phyloP scores from a whole-genome alignment of 2,888 invertebrate genomes.

The Nematopogon swammerdamellus region DNA sequence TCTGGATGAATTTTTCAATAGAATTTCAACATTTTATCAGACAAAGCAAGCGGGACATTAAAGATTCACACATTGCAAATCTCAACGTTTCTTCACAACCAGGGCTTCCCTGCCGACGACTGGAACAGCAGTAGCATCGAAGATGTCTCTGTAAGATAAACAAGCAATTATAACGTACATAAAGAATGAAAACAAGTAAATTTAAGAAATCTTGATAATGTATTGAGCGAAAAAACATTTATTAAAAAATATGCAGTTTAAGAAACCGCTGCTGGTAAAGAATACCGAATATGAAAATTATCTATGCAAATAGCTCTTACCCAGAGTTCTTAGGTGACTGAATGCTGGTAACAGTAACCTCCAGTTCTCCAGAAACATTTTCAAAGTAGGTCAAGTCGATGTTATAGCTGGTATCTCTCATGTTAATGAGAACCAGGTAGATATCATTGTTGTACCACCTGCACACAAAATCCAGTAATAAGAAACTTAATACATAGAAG shows the following conservation, averaged over 20 bases:
- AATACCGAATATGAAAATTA: too few relatives aligned
- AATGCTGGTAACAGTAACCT: conserved; percentile 46
- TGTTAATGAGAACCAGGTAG: conserved; percentile 55
- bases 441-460: conserved; percentile 29
- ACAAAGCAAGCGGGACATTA: too few relatives aligned
- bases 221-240: too few relatives aligned
- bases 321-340: conserved; percentile 42
- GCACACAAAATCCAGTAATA: not conserved
- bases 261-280: too few relatives aligned
- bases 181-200: too few relatives aligned
- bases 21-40: too few relatives aligned
- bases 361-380: conserved; percentile 33
- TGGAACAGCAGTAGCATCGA: conserved; percentile 25
- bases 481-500: not conserved
- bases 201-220: too few relatives aligned
- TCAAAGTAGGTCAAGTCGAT: conserved; percentile 55
- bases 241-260: too few relatives aligned
- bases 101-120: conserved; percentile 36
- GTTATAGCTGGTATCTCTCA: conserved; percentile 42
- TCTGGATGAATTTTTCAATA: too few relatives aligned
- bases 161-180: not conserved
- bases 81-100: conserved; percentile 24
- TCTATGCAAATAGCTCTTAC: conserved; percentile 32
- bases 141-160: conserved; percentile 31
- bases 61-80: too few relatives aligned